Evolutionary conservation across 2,888 invertebrate genomes (phyloP).

Genomic region (Metacarcinus magister): DNA sequence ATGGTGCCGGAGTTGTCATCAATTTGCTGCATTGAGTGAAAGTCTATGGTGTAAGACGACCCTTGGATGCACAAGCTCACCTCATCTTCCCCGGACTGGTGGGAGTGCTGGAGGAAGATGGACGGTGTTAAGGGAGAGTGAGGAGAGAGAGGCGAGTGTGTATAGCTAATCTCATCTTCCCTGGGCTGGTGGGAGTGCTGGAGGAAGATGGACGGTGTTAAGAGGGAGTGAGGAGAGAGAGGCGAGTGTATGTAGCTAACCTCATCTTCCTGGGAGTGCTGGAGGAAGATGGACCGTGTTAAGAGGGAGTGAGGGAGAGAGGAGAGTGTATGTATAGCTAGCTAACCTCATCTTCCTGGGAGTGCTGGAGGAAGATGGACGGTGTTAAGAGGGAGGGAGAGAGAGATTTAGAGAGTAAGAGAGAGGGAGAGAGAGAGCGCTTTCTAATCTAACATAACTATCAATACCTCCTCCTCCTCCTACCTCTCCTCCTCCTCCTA

Average conservation of each 20-base stretch:
- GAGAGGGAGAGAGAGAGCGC: no score
- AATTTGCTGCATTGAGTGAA: conserved; percentile 98
- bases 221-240: background rate
- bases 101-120: conserved; percentile 88
- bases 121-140: conserved; percentile 40
- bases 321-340: conserved; percentile 83
- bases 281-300: conserved; percentile 83
- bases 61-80: conserved; percentile 96
- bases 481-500: background rate
- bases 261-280: conserved; percentile 97
- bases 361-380: conserved; percentile 87
- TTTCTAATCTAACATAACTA: no score
- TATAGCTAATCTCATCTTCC: conserved; percentile 95
- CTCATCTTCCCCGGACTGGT: conserved; percentile 97
- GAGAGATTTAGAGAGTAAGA: no score
- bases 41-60: conserved; percentile 97
- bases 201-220: conserved; percentile 34
- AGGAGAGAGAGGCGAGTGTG: background rate
- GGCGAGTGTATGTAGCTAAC: conserved; percentile 88
- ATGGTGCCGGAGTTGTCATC: conserved; percentile 99
- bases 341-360: conserved; percentile 97
- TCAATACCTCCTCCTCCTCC: background rate
- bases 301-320: background rate
- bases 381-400: background rate
- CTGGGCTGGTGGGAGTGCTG: conserved; percentile 94